These are phyloP conservation scores for Sterna hirundo DNA, from an alignment of 2,113 vertebrate species.

Conservation along the genomic window DNA sequence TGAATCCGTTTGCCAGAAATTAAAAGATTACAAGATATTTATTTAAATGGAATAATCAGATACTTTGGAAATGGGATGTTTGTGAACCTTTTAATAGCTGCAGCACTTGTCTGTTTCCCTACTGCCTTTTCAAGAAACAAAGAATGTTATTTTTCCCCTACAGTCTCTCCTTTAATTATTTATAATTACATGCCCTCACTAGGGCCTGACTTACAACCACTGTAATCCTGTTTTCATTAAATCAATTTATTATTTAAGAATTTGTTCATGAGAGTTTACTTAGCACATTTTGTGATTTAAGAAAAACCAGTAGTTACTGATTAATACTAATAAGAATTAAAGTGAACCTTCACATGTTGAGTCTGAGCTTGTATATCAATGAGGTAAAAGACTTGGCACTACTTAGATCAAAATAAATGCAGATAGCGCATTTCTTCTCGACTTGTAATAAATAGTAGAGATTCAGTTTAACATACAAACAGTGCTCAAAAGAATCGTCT, in stretches of 20 bases:
- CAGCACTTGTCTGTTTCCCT: not conserved
- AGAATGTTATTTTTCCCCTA: not conserved
- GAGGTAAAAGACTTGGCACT: not conserved
- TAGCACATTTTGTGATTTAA: not conserved
- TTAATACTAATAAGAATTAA: not conserved
- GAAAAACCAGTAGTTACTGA: not conserved
- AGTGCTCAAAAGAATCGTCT: not conserved
- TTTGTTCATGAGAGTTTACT: not conserved
- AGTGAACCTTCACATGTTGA: not conserved
- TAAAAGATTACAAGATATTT: not conserved
- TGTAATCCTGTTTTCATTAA: not conserved
- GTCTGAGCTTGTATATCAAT: not conserved
- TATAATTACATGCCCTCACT: not conserved
- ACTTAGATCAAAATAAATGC: not conserved
- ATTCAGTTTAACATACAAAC: not conserved
- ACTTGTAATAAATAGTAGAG: not conserved
- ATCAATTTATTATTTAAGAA: not conserved
- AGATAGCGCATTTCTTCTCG: not conserved
- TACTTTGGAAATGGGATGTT: not conserved
- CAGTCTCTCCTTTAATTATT: not conserved
- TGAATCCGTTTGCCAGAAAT: not conserved
- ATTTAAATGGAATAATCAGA: not conserved
- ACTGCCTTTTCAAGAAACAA: not conserved
- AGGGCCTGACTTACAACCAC: not conserved
- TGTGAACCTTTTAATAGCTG: not conserved